Base-by-base conservation (phyloP, 1,140 invertebrate genomes). In the Myzus persicae region DNA sequence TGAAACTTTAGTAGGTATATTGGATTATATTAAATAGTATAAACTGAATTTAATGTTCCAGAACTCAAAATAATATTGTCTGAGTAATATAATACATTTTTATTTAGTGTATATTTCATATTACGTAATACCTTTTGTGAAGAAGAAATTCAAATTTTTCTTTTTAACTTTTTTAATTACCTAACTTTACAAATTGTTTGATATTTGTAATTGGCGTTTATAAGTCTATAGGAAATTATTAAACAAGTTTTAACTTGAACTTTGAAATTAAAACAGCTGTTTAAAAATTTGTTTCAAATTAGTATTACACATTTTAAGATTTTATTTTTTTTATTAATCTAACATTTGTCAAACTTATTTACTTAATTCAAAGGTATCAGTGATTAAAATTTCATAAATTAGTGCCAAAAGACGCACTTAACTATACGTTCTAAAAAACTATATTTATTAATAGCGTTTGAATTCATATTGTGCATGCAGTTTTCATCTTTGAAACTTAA, bases 171-270 rank as follows among this genome's bases (percentile, higher is more conserved):
- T 76, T 76, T 76, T 76, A 76, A 76, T 76, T 76, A 76, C 59
- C 59, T 76, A 76, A 76, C 59, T 76, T 76, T 76, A 76, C 14
- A n/a, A n/a, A n/a, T 76, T 76, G 59, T 76, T 76, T 76, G 4
- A 67, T 67, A 76, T 76, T n/a, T 76, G n/a, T 76, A 76, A 76
- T 76, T 76, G 59, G 4, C n/a, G 59, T 76, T 76, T 76, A 76
- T 76, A 76, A 76, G 59, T 76, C n/a, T 76, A 76, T 76, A n/a
- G n/a, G 59, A 76, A n/a, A 76, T 76, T 76, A 76, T n/a, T n/a
- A n/a, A 76, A 76, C 31, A 76, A 76, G 59, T 76, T 76, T 76
- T 76, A 76, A n/a, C 31, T 76, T 76, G 59, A 76, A 76, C 59
- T 76, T 76, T 76, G 1, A n/a, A n/a, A 76, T 76, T 76, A 76